These are phyloP conservation scores for Aegypius monachus DNA, from an alignment of 2,113 vertebrate genomes.

Conservation along the genomic window DNA sequence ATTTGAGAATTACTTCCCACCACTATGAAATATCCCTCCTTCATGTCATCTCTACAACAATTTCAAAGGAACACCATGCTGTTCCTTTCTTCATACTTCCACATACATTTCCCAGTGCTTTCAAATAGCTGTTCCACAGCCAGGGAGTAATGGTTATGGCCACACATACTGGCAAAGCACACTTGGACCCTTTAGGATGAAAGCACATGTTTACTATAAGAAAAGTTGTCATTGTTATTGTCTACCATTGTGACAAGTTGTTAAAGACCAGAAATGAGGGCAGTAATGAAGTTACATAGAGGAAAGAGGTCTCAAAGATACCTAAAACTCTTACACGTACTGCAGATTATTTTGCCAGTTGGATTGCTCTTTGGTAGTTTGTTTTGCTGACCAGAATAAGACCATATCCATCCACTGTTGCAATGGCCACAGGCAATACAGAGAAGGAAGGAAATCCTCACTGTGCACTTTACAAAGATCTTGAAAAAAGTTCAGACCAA, in stretches of 20 bases:
- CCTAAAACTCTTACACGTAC: not conserved
- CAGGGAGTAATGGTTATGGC: not conserved
- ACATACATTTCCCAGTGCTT: not conserved
- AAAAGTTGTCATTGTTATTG: not conserved
- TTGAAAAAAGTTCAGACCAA: not conserved
- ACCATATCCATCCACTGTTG: not conserved
- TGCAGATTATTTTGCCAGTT: not conserved
- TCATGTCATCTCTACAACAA: not conserved
- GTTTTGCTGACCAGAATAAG: not conserved
- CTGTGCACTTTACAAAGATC: not conserved
- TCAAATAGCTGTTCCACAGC: not conserved
- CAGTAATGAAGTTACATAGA: not conserved
- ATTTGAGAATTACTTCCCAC: not conserved
- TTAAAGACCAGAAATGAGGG: not conserved
- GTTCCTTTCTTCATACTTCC: not conserved
- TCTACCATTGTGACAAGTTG: not conserved
- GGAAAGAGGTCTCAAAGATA: not conserved
- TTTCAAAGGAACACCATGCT: not conserved
- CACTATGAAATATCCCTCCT: not conserved
- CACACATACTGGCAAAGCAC: not conserved
- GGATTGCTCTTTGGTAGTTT: not conserved
- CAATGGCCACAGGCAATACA: not conserved
- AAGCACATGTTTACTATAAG: not conserved
- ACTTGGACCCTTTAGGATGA: not conserved
- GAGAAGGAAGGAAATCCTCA: not conserved